Conservation (phyloP, 2,888 invertebrate species). For the Heliconius cydno region DNA sequence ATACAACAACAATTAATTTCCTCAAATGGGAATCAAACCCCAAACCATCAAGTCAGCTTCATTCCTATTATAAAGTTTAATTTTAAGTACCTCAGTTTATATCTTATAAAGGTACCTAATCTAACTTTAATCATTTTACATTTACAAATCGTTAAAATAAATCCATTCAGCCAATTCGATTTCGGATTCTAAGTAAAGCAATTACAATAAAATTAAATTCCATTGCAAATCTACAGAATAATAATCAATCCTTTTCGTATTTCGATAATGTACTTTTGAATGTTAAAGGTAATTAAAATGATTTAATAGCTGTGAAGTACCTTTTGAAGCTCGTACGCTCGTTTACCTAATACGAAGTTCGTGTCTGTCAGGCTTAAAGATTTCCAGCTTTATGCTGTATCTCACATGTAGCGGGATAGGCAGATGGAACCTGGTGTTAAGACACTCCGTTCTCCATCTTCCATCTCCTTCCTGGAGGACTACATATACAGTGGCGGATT, state of each 20-base stretch:
- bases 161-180: conserved; percentile 28
- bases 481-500: no score
- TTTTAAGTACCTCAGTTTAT: background rate
- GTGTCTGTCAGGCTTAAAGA: background rate
- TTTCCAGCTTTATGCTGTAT: background rate
- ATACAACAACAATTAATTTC: no score
- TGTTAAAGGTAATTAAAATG: conserved; percentile 67
- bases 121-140: conserved; percentile 7
- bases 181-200: conserved; percentile 30
- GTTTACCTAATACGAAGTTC: background rate
- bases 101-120: background rate
- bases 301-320: conserved; percentile 65
- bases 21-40: no score
- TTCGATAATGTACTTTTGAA: conserved; percentile 49
- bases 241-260: conserved; percentile 29
- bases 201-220: conserved; percentile 38
- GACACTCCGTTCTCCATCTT: no score
- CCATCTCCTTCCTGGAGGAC: no score
- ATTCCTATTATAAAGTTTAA: no score
- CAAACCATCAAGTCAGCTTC: no score
- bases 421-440: no score
- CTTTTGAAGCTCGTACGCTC: conserved; percentile 42
- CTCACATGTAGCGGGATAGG: no score
- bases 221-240: conserved; percentile 33
- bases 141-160: conserved; percentile 31